phyloP scores from a whole-genome alignment of 2,113 vertebrate species.

The Panthera leo region DNA sequence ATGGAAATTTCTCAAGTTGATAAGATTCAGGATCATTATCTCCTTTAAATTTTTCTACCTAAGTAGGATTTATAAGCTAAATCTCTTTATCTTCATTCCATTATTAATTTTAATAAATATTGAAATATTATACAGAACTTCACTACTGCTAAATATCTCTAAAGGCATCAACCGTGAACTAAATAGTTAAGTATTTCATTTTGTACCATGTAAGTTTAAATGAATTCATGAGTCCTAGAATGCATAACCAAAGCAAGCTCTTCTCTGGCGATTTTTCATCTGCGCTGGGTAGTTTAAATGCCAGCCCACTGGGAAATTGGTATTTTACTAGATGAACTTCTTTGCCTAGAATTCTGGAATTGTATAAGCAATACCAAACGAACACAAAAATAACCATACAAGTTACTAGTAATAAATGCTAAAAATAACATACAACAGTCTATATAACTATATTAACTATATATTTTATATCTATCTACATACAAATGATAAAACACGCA shows the following conservation, averaged over 20 bases:
- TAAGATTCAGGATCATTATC: background rate
- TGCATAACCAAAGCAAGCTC: background rate
- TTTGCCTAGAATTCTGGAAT: constrained; percentile 17
- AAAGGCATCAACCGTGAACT: background rate
- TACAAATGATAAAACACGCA: background rate
- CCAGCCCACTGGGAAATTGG: background rate
- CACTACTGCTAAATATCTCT: constrained; percentile 32
- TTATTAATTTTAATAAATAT: constrained; percentile 65
- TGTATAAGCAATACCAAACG: background rate
- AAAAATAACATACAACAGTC: background rate
- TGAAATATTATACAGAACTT: constrained; percentile 33
- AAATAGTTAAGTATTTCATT: constrained; percentile 53
- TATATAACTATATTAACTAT: background rate
- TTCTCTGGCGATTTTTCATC: constrained; percentile 20
- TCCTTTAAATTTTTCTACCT: background rate
- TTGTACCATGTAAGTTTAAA: constrained; percentile 33
- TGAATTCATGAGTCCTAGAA: constrained; percentile 39
- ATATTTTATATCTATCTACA: background rate
- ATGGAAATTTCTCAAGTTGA: constrained; percentile 42
- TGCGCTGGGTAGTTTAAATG: background rate
- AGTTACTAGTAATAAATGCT: background rate
- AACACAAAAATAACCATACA: background rate
- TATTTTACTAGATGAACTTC: background rate
- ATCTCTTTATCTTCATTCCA: constrained; percentile 44
- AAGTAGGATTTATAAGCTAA: constrained; percentile 24